Conservation (phyloP, 2,888 invertebrate species). For the Agrochola litura region DNA sequence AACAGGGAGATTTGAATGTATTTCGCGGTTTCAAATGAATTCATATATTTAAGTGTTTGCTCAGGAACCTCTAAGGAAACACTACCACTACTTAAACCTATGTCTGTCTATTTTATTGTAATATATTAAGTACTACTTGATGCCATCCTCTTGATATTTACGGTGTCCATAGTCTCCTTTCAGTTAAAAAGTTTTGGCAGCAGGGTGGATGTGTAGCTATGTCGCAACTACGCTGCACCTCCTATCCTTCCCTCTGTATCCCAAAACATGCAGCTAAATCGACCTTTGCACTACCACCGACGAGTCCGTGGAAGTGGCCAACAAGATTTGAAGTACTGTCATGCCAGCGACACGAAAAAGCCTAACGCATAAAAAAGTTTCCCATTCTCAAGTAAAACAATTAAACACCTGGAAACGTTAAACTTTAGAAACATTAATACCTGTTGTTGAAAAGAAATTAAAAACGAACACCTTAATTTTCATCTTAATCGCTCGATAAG, state of each 20-base stretch:
- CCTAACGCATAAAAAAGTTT: slow-evolving; percentile 33
- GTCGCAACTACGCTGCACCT: neutral
- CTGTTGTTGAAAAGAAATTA: slow-evolving; percentile 49
- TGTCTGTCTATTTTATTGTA: neutral
- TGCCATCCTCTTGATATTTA: neutral
- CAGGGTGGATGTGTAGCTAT: neutral
- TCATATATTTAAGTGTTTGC: neutral
- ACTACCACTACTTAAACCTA: neutral
- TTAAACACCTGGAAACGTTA: slow-evolving; percentile 25
- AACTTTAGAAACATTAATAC: slow-evolving; percentile 41
- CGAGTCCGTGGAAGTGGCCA: neutral
- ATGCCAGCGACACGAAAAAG: neutral
- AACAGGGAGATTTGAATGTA: neutral
- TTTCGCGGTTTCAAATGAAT: neutral
- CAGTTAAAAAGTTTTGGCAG: neutral
- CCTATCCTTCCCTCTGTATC: neutral
- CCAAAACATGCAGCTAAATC: neutral
- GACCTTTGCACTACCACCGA: neutral
- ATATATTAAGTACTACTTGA: neutral
- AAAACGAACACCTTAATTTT: slow-evolving; percentile 39
- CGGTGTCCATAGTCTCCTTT: neutral
- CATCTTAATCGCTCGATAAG: slow-evolving; percentile 41
- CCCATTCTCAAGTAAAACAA: slow-evolving; percentile 16
- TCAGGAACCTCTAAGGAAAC: neutral
- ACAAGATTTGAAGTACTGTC: neutral